A percentile compares a stretch with the other conserved stretches of the same genome.
Conservation (phyloP, 2,113 vertebrate species). For the Ctenodactylus gundi region DNA sequence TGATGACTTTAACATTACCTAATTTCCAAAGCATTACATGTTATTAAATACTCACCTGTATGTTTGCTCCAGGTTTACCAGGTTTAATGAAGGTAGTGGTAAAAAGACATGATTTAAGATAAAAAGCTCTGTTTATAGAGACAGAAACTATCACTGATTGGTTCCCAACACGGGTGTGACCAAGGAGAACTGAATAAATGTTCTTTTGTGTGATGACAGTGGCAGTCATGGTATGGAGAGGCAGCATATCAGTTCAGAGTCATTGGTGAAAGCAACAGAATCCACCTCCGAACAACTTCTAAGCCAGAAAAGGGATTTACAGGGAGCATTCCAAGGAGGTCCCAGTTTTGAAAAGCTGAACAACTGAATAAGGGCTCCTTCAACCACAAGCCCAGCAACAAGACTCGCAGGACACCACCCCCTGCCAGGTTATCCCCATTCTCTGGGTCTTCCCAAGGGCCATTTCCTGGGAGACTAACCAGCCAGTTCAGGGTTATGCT, state of each 20-base stretch:
- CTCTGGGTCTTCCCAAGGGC: neutral
- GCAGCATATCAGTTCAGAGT: neutral
- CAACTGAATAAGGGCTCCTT: neutral
- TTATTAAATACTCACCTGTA: slow-evolving; percentile 41
- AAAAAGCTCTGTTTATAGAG: neutral
- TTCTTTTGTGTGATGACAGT: neutral
- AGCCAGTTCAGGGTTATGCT: neutral
- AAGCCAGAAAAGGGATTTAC: neutral
- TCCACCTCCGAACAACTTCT: neutral
- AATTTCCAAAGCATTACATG: slow-evolving; percentile 15
- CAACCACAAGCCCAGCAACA: neutral
- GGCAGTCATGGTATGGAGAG: neutral
- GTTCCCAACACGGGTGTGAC: neutral
- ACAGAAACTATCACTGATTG: slow-evolving; percentile 11
- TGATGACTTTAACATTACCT: slow-evolving; percentile 7
- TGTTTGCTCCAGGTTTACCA: slow-evolving; percentile 16
- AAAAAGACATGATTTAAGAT: neutral
- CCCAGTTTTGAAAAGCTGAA: neutral
- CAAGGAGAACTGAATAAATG: neutral
- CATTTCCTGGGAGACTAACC: neutral
- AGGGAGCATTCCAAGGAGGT: neutral
- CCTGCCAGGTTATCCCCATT: neutral
- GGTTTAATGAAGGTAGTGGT: slow-evolving; percentile 39
- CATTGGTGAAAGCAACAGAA: neutral
- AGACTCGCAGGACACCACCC: no score